phyloP scores from a whole-genome alignment of 2,888 invertebrate species.

The Lasioglossum oenotherae region DNA sequence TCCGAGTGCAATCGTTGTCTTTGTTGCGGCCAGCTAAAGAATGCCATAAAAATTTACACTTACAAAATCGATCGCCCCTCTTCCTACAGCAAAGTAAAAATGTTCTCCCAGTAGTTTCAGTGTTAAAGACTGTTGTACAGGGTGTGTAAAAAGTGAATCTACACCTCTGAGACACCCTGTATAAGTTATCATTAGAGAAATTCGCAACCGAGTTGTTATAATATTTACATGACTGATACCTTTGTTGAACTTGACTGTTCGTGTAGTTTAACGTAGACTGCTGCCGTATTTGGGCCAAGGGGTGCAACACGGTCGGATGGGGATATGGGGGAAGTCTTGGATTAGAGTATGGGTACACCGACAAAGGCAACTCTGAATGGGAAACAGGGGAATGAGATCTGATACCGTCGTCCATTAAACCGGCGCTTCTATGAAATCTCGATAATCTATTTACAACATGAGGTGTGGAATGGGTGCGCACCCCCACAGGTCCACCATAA shows the following conservation, averaged over 20 bases:
- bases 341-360: conserved; percentile 90
- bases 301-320: conserved; percentile 91
- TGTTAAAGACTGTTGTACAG: neutral
- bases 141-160: no score
- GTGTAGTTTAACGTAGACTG: conserved; percentile 84
- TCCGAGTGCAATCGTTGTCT: conserved; percentile 90
- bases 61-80: neutral
- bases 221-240: conserved; percentile 64
- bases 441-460: conserved; percentile 97
- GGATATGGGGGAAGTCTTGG: conserved; percentile 97
- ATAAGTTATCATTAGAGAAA: neutral
- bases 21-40: conserved; percentile 77
- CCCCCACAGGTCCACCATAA: conserved; percentile 96
- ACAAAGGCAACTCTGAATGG: conserved; percentile 83
- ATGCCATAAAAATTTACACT: conserved; percentile 2
- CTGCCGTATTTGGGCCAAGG: conserved; percentile 94
- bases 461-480: conserved; percentile 97
- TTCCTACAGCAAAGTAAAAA: neutral
- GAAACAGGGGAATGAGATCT: conserved; percentile 90
- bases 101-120: neutral
- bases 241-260: conserved; percentile 79
- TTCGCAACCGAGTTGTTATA: neutral
- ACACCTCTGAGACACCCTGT: no score
- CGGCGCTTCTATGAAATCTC: conserved; percentile 98
- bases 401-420: conserved; percentile 90